These are phyloP conservation scores for Penaeus chinensis DNA, from an alignment of 1,140 invertebrate species.

Conservation along the genomic window DNA sequence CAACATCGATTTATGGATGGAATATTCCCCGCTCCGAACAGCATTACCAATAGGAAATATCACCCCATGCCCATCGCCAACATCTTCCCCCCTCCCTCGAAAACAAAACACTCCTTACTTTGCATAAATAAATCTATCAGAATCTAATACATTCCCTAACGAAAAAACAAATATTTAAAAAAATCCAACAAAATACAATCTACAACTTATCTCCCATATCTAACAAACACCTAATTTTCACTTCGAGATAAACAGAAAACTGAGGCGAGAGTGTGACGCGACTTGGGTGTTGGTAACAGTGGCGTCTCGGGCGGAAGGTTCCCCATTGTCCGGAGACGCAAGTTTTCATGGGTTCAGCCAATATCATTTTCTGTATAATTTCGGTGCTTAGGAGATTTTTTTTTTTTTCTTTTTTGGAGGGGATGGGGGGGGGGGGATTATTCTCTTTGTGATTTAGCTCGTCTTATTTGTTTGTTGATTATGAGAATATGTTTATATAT, in stretches of 20 bases:
- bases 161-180: neutral
- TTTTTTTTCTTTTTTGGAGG: neutral
- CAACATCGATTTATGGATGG: constrained; percentile 33
- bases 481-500: too few relatives aligned
- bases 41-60: neutral
- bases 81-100: neutral
- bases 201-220: neutral
- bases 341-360: constrained; percentile 20
- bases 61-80: too few relatives aligned
- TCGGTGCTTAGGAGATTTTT: neutral
- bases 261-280: too few relatives aligned
- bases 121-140: too few relatives aligned
- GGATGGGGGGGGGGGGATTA: neutral
- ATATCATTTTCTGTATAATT: constrained; percentile 20
- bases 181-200: neutral
- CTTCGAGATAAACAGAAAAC: too few relatives aligned
- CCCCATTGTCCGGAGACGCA: neutral
- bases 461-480: too few relatives aligned
- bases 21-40: neutral
- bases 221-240: too few relatives aligned
- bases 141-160: too few relatives aligned
- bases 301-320: neutral
- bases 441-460: too few relatives aligned
- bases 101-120: too few relatives aligned
- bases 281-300: constrained; percentile 6